phyloP scores from a whole-genome alignment of 1,140 invertebrate genomes.

The Lamellibrachia luymesi region DNA sequence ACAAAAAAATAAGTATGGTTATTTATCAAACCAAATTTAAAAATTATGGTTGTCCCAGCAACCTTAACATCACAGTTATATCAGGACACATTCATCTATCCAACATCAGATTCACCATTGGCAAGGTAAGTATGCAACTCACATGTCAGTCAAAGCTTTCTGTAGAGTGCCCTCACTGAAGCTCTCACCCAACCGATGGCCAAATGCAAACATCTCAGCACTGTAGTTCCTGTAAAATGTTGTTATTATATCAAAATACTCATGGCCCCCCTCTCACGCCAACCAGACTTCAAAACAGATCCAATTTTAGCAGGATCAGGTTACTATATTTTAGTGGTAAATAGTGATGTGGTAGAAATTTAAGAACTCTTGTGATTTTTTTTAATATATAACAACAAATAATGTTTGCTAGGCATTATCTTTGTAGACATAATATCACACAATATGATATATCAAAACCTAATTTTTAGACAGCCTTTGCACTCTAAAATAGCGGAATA shows the following conservation, averaged over 20 bases:
- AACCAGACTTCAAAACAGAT: not conserved
- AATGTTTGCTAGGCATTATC: no score
- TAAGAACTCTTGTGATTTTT: no score
- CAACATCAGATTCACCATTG: not conserved
- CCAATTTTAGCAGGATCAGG: not conserved
- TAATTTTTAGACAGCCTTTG: no score
- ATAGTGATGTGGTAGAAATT: no score
- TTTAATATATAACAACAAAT: no score
- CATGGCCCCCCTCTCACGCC: not conserved
- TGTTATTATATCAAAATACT: constrained; percentile 15
- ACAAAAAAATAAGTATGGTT: no score
- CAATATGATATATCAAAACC: no score
- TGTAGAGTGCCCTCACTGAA: constrained; percentile 70
- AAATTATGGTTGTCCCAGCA: no score
- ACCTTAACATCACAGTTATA: not conserved
- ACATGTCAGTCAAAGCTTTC: not conserved
- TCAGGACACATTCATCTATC: not conserved
- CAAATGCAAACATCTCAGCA: constrained; percentile 85
- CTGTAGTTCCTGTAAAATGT: constrained; percentile 71
- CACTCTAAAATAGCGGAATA: no score
- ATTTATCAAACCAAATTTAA: no score
- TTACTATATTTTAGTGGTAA: no score
- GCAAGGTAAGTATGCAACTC: not conserved
- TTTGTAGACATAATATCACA: no score
- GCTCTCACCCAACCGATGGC: constrained; percentile 78